Base-by-base conservation (phyloP, 2,797 vertebrate genomes). In the Acanthornis magna region DNA sequence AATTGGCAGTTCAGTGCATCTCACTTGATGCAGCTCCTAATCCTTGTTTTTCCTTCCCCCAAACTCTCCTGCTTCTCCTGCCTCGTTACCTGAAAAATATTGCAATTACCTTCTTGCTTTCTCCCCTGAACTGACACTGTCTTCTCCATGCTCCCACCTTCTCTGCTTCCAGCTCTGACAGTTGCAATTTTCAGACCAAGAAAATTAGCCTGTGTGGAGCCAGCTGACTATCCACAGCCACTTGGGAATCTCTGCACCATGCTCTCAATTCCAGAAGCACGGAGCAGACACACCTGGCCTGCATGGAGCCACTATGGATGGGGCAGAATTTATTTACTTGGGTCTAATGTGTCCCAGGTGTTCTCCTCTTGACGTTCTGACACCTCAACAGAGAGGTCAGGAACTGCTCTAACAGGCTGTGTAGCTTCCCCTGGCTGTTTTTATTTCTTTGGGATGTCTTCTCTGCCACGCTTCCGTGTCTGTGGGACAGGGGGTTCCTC, bases 311-410 rank as follows among this genome's bases (percentile, higher is more conserved):
- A 78, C 94, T 94, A 63, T 95, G 94, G 91, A 95, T 66, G 85
- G 88, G 89, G 96, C 95, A 96, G 87, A 74, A 54, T 94, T 95
- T 94, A 90, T 96, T 94, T 89, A 16, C 96, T 76, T 77, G 91
- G 95, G 87, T 93, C 84, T 96, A 82, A 50, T 77, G 60, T 88
- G 73, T 57, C 91, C 88, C 92, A 73, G 77, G 92, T 93, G 89
- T 91, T 95, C 80, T 86, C 58, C 96, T 91, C 85, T 86, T 87
- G 94, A 91, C 26, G 81, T 93, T 93, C 92, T 96, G 91, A 60
- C 95, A 92, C 75, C 96, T 96, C 96, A 96, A 91, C 96, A 96
- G 88, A 95, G 95, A 96, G 95, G 94, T 96, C 86, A 96, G 96
- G 94, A 94, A 93, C 93, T 90, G 29, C 87, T 94, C 91, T 96